Evolutionary conservation across 2,888 invertebrate species (phyloP).

Genomic region (Aspidiotus destructor): DNA sequence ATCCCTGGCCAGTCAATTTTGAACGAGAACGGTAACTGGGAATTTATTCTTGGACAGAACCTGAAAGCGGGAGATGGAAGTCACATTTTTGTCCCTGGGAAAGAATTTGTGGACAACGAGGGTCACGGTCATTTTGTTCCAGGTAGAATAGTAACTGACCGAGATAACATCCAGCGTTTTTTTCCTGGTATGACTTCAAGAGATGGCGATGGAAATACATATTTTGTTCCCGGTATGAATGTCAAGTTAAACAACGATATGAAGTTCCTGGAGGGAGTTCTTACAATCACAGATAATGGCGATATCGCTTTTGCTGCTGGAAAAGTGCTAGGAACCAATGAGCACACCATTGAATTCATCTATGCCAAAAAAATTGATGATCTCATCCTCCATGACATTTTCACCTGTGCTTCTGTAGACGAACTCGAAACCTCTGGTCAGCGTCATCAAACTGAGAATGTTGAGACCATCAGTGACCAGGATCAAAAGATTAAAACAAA

Average conservation of each 20-base stretch:
- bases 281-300: slow-evolving; percentile 51
- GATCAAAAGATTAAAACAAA: slow-evolving; percentile 57
- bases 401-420: slow-evolving; percentile 36
- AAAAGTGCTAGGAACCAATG: slow-evolving; percentile 42
- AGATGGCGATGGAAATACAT: slow-evolving; percentile 50
- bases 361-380: slow-evolving; percentile 2
- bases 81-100: slow-evolving; percentile 64
- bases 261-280: slow-evolving; percentile 57
- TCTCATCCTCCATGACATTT: slow-evolving; percentile 24
- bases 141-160: slow-evolving; percentile 62
- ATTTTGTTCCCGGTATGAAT: slow-evolving; percentile 58
- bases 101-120: slow-evolving; percentile 50
- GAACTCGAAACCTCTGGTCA: slow-evolving; percentile 51
- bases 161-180: slow-evolving; percentile 56
- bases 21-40: slow-evolving; percentile 54
- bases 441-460: no score
- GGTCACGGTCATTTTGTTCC: slow-evolving; percentile 58
- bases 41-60: slow-evolving; percentile 61
- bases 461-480: no score
- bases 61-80: slow-evolving; percentile 58
- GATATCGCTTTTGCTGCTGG: slow-evolving; percentile 54
- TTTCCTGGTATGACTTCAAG: slow-evolving; percentile 54
- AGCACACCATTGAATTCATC: slow-evolving; percentile 6
- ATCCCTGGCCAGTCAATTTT: slow-evolving; percentile 68
- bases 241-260: slow-evolving; percentile 54